Percentiles rank a stretch among this genome's conserved stretches.
phyloP scores from a whole-genome alignment of 2,797 vertebrate genomes.

The Cossypha caffra region DNA sequence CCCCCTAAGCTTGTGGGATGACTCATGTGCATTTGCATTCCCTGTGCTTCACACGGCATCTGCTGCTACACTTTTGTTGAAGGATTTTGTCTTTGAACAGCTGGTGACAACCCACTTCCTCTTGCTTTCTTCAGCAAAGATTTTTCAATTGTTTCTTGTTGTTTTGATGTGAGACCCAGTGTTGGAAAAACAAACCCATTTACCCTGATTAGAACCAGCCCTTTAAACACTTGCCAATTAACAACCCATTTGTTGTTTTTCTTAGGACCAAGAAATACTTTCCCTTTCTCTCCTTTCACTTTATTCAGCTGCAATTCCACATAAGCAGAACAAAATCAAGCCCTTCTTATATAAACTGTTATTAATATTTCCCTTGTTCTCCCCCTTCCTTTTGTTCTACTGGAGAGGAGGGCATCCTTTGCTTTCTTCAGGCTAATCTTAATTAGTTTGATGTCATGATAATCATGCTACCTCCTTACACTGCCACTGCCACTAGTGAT shows the following conservation, averaged over 20 bases:
- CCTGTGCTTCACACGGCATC: neutral
- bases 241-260: slow-evolving; percentile 13
- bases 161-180: slow-evolving; percentile 36
- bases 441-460: neutral
- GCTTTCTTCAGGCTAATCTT: neutral
- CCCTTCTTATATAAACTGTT: neutral
- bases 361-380: neutral
- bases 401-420: neutral
- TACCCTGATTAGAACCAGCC: slow-evolving; percentile 30
- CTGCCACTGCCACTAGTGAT: neutral
- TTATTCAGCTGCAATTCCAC: neutral
- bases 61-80: slow-evolving; percentile 42
- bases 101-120: slow-evolving; percentile 59
- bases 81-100: slow-evolving; percentile 51
- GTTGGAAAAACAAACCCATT: slow-evolving; percentile 65
- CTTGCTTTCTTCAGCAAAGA: slow-evolving; percentile 29
- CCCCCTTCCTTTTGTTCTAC: neutral
- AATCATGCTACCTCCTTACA: neutral
- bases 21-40: slow-evolving; percentile 28
- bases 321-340: neutral
- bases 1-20: neutral
- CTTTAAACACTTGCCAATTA: slow-evolving; percentile 42
- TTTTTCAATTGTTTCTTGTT: slow-evolving; percentile 50
- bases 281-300: neutral
- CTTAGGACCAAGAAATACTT: neutral